Evolutionary conservation across 92 coral and sea anemone species (phyloP).

Genomic region (Palythoa heliodiscus): DNA sequence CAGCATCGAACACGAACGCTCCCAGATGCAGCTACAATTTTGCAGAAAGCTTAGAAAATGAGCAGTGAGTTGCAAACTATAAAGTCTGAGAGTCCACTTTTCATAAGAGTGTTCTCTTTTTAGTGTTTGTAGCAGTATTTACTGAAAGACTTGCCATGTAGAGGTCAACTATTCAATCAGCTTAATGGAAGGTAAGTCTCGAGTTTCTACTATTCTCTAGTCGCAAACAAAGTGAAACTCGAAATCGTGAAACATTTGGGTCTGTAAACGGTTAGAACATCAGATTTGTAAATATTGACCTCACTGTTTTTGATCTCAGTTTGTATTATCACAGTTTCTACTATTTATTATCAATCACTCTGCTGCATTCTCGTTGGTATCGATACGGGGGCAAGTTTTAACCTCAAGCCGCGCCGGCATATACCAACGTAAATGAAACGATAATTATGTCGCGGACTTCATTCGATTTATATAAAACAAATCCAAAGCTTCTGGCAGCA

Average conservation of each 20-base stretch:
- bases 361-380: neutral
- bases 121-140: neutral
- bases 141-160: conserved; percentile 31
- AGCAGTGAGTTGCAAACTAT: neutral
- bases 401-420: neutral
- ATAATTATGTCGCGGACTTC: neutral
- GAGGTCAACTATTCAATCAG: conserved; percentile 45
- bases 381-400: neutral
- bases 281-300: neutral
- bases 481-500: conserved; percentile 4
- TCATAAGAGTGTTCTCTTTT: neutral
- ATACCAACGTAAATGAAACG: neutral
- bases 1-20: conserved; percentile 29
- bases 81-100: neutral
- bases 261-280: neutral
- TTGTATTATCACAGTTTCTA: neutral
- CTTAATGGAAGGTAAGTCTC: conserved; percentile 47
- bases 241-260: neutral
- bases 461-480: neutral
- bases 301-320: neutral
- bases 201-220: conserved; percentile 19
- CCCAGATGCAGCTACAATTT: neutral
- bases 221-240: conserved; percentile 27
- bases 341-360: neutral
- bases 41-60: conserved; percentile 5